These are phyloP conservation scores for Anthophora plumipes DNA, from an alignment of 2,888 invertebrate species.

Conservation along the genomic window DNA sequence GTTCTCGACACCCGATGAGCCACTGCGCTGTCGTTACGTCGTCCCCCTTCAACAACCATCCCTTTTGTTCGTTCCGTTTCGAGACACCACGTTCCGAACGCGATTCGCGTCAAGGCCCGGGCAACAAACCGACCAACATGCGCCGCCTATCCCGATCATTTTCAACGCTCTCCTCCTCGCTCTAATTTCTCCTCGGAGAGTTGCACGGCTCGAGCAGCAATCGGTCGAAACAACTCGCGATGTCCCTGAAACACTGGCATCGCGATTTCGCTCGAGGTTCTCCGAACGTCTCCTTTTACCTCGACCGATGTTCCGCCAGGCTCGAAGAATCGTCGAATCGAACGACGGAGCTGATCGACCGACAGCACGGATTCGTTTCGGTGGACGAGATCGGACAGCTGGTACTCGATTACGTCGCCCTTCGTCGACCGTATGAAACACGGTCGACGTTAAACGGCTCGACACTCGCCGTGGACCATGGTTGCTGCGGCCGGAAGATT, in stretches of 20 bases:
- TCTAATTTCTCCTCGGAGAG: constrained; percentile 35
- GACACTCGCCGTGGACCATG: constrained; percentile 11
- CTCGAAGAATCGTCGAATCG: constrained; percentile 18
- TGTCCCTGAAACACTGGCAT: constrained; percentile 8
- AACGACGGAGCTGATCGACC: constrained; percentile 34
- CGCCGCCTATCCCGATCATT: neutral
- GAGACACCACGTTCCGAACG: constrained; percentile 42
- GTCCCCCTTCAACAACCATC: constrained; percentile 34
- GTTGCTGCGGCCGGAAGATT: too few species aligned
- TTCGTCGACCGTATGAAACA: constrained; percentile 52
- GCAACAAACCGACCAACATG: constrained; percentile 2
- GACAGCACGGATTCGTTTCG: constrained; percentile 51
- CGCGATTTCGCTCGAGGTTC: constrained; percentile 20
- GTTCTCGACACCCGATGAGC: constrained; percentile 74
- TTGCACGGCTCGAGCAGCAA: too few species aligned
- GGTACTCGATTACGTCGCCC: constrained; percentile 68
- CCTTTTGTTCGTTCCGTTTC: constrained; percentile 52
- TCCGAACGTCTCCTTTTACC: constrained; percentile 37
- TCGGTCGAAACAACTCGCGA: constrained; percentile 3
- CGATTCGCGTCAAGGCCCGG: constrained; percentile 39
- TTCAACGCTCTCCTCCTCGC: constrained; percentile 21
- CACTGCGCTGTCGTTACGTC: constrained; percentile 62
- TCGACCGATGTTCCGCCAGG: neutral
- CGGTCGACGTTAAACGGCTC: constrained; percentile 52
- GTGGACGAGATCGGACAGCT: constrained; percentile 62